Evolutionary conservation across 30 jellyfish, hydroid and myxozoan genomes (phyloP), one percentile per base, ranked within the genome.

Genomic region (Nemopilema nomurai): DNA sequence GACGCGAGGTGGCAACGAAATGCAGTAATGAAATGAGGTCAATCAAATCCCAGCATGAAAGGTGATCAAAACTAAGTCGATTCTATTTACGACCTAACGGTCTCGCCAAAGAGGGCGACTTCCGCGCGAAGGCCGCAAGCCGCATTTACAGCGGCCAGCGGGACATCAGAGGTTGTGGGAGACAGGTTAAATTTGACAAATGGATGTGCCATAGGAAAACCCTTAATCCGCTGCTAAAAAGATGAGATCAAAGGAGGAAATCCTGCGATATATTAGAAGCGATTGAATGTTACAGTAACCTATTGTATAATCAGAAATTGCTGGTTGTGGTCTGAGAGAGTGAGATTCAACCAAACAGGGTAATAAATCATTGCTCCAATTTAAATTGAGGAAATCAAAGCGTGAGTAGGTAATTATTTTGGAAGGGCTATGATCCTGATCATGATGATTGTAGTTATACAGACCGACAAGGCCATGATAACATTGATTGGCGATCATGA

Each of bases 11-110:
- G 57, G 57, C 6, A 68, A 41, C 49, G 33, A 68, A 68, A 25
- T 20, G 18, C 18, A 25, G 19, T 6, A 49, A 52, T 31, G 64
- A 22, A 74, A n/a, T n/a, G 9, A 52, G 30, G 91, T 82, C 91
- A 69, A 68, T 82, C 91, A 82, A 69, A 66, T 24, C 84, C n/a
- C 84, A 82, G 76, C 52, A 27, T 33, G 49, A 50, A 27, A 76
- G 27, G 87, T 28, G 87, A 19, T 25, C 30, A 26, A 51, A 41
- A 13, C 9, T 41, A 41, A 41, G 57, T 41, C 57, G 57, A 41
- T 41, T 41, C 57, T 41, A 41, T 41, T 41, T 41, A 41, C 57
- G 57, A 13, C 57, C 57, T 41, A 6, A 13, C 13, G 57, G 57
- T 41, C 57, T 41, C 6, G 87, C 63, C 53, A 41, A 3, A 41